A percentile compares a stretch with the other conserved stretches of the same genome.
Evolutionary conservation across 2,797 vertebrate species (phyloP).

Genomic region (Megaceryle alcyon): DNA sequence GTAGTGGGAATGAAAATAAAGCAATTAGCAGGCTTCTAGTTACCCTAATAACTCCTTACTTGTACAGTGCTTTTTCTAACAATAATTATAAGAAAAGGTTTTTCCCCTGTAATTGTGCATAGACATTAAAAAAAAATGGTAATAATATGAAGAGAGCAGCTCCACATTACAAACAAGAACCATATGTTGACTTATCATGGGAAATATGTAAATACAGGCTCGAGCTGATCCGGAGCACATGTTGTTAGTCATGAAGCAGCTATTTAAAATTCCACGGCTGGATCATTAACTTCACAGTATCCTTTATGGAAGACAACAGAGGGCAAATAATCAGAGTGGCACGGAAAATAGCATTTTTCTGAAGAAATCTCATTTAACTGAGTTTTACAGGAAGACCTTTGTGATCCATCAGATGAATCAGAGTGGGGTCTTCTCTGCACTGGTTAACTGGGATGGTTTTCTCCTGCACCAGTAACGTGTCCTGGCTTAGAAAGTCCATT

Average conservation of each 20-base stretch:
- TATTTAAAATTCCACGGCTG: constrained; percentile 52
- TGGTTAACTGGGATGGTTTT: neutral
- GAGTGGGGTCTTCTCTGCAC: rapidly evolving
- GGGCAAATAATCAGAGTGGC: constrained; percentile 20
- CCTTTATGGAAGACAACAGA: constrained; percentile 54
- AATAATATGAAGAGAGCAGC: constrained; percentile 30
- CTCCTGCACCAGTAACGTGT: neutral
- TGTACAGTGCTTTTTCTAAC: neutral
- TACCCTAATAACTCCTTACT: neutral
- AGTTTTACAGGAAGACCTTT: neutral
- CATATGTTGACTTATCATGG: constrained; percentile 63
- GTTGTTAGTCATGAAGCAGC: constrained; percentile 52
- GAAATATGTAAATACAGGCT: constrained; percentile 61
- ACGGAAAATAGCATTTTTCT: constrained; percentile 1
- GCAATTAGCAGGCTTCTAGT: neutral
- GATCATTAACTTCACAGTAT: constrained; percentile 67
- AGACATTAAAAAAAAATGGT: neutral
- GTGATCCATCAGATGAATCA: neutral
- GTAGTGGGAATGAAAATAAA: neutral
- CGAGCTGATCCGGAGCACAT: constrained; percentile 39
- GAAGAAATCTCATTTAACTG: neutral
- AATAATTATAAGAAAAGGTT: constrained; percentile 7
- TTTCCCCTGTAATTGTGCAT: constrained; percentile 23
- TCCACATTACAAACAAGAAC: constrained; percentile 52
- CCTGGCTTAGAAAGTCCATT: neutral